Evolutionary conservation across 2,888 invertebrate genomes (phyloP).

Genomic region (Diogma glabrata): DNA sequence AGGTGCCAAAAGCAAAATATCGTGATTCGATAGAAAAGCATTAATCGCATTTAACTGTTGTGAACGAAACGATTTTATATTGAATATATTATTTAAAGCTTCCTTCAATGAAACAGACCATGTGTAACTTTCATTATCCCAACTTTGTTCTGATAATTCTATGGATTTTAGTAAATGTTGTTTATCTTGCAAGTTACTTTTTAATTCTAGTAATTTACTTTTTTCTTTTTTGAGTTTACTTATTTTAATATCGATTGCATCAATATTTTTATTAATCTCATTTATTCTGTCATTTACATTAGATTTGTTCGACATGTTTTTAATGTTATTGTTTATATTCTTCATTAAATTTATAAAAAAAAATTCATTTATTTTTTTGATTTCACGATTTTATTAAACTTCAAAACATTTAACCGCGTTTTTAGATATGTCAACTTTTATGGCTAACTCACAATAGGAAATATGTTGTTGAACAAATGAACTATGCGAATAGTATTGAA

Average conservation of each 20-base stretch:
- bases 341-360: too few relatives aligned
- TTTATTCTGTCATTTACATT: too few relatives aligned
- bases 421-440: too few relatives aligned
- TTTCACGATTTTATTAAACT: too few relatives aligned
- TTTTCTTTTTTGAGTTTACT: conserved; percentile 38
- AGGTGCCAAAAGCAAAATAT: conserved; percentile 77
- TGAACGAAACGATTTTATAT: conserved; percentile 57
- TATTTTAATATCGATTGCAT: conserved; percentile 39
- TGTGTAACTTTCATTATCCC: conserved; percentile 43
- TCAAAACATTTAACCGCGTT: too few relatives aligned
- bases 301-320: too few relatives aligned
- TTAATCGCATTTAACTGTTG: conserved; percentile 79
- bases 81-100: conserved; percentile 49
- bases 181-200: conserved; percentile 39
- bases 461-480: too few relatives aligned
- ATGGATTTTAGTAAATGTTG: conserved; percentile 41
- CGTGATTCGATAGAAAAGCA: conserved; percentile 64
- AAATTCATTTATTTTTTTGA: too few relatives aligned
- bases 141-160: conserved; percentile 38
- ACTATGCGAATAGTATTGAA: too few relatives aligned
- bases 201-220: conserved; percentile 38
- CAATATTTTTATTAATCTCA: conserved; percentile 40
- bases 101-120: conserved; percentile 57
- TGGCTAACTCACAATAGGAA: too few relatives aligned
- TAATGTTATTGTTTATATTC: too few relatives aligned